Evolutionary conservation across 1,140 invertebrate species (phyloP).

Genomic region (Wasmannia auropunctata): DNA sequence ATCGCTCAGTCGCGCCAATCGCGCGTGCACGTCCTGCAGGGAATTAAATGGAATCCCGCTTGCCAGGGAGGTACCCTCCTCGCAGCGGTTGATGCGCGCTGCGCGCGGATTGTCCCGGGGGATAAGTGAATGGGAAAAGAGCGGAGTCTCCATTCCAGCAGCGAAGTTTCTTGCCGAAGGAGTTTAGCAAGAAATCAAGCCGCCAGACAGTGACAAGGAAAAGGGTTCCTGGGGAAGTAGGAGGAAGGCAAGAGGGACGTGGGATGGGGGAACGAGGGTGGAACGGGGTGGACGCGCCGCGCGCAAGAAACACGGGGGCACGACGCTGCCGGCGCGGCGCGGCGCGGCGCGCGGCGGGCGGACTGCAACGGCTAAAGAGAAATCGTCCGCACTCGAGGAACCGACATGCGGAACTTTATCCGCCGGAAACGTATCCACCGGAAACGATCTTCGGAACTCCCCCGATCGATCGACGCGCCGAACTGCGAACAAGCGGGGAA

Average conservation of each 20-base stretch:
- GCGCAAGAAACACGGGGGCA: constrained; percentile 56
- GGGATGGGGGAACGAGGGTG: not conserved
- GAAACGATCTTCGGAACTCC: constrained; percentile 32
- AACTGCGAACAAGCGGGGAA: not conserved
- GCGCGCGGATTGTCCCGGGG: constrained; percentile 49
- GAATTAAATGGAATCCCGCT: constrained; percentile 68
- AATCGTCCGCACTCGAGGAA: constrained; percentile 53
- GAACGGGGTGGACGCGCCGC: not conserved
- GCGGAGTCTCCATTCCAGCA: constrained; percentile 67
- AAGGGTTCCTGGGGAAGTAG: constrained; percentile 51
- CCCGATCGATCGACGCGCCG: not conserved
- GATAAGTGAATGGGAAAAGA: constrained; percentile 71
- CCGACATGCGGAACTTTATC: constrained; percentile 59
- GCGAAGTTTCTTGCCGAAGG: constrained; percentile 69
- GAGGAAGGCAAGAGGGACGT: not conserved
- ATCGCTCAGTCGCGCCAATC: constrained; percentile 31
- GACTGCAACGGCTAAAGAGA: constrained; percentile 57
- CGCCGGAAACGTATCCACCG: constrained; percentile 48
- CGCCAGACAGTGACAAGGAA: constrained; percentile 74
- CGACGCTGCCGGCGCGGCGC: no score
- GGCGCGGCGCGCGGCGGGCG: not conserved
- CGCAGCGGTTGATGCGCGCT: constrained; percentile 52
- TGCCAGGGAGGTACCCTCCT: constrained; percentile 29
- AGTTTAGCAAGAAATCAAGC: constrained; percentile 77
- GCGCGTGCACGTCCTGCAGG: constrained; percentile 28